phyloP scores from a whole-genome alignment of 2,113 vertebrate genomes.

The Rhodinocichla rosea region DNA sequence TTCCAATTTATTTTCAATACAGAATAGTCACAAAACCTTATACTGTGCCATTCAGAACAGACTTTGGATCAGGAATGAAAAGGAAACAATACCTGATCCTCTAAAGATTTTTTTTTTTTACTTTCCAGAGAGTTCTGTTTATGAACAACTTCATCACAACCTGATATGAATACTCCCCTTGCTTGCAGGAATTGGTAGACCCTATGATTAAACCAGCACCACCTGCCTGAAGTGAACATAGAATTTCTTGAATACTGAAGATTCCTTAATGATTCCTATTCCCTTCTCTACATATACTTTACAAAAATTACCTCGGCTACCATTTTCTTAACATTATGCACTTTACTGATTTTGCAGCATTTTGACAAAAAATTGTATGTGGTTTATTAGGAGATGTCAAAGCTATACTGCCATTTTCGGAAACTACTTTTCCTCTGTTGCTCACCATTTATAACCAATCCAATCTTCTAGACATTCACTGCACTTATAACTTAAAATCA shows the following conservation, averaged over 20 bases:
- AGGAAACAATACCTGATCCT: neutral
- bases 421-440: constrained; percentile 69
- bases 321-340: neutral
- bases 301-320: neutral
- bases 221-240: neutral
- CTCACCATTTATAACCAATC: constrained; percentile 68
- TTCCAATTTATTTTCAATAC: neutral
- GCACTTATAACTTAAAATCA: constrained; percentile 77
- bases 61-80: neutral
- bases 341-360: constrained; percentile 51
- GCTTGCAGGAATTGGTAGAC: neutral
- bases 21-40: neutral
- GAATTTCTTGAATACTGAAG: neutral
- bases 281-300: neutral
- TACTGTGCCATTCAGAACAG: neutral
- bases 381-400: constrained; percentile 52
- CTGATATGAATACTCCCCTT: neutral
- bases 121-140: neutral
- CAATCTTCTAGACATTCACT: constrained; percentile 68
- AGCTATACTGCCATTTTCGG: constrained; percentile 53
- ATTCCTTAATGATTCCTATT: neutral
- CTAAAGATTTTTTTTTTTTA: neutral
- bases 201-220: neutral
- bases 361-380: neutral
- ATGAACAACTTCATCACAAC: neutral